Evolutionary conservation across 2,888 invertebrate genomes (phyloP), one percentile per base, ranked within the genome.

Genomic region (Halictus quadricinctus): DNA sequence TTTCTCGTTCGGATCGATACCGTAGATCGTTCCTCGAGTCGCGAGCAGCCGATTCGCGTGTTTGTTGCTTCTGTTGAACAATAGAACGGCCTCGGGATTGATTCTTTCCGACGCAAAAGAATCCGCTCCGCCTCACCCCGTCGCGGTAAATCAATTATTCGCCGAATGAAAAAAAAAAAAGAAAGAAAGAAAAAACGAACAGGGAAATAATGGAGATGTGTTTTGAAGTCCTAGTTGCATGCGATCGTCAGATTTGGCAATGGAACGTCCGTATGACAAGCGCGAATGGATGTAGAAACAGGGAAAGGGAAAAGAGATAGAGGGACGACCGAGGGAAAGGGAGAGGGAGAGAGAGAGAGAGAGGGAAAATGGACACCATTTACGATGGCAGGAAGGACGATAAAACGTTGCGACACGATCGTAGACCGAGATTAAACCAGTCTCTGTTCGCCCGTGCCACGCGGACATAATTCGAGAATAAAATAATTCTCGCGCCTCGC

Each of bases 371-470:
- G 72, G 81, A 70, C 64, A 74, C 46, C 80, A 70, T 88, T 88
- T 80, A 80, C 74, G 76, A 76, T 29, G 79, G 21, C 41, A 79
- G 76, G 48, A 81, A 80, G 78, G 77, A 83, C 76, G 78, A 88
- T 88, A 81, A 85, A 83, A 87, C 76, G 78, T 64, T 58, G 76
- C 79, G 74, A 88, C 74, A 69, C 77, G 76, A 83, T 83, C 74
- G 58, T 80, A 81, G 73, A 83, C 66, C 75, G 79, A 77, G 81
- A 88, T 88, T 89, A 88, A 88, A 79, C 73, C 60, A 43, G 66
- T 46, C 58, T 75, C 58, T 73, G 43, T 69, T 66, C 66, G 66
- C n/a, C 48, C 48, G 25, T 25, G 5, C 72, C 70, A 50, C 43
- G 66, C 54, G 77, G 73, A 80, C 69, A 79, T 80, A 78, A 85